Evolutionary conservation across 2,797 vertebrate genomes (phyloP).

Genomic region (Amblyopsis hoosieri): DNA sequence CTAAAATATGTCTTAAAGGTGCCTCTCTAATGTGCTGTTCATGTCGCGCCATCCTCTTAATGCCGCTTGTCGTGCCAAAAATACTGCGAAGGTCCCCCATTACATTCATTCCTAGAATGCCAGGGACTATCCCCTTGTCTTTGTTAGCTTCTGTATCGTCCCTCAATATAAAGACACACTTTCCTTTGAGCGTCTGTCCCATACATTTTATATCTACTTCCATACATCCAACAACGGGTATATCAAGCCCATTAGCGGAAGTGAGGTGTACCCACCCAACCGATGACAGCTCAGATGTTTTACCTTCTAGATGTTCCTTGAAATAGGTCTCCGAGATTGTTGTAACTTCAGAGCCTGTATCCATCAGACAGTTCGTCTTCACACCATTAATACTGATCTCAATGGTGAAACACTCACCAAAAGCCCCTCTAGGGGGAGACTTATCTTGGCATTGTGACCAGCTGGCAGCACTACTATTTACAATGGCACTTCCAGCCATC

Average conservation of each 20-base stretch:
- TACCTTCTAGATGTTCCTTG: not conserved
- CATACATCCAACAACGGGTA: not conserved
- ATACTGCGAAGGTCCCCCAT: too few species aligned
- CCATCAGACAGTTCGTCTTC: slow-evolving; percentile 16
- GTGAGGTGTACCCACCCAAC: slow-evolving; percentile 2
- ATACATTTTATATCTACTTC: slow-evolving; percentile 10
- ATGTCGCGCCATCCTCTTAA: too few species aligned
- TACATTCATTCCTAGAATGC: too few species aligned
- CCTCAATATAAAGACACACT: slow-evolving; percentile 11
- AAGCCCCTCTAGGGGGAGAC: not conserved
- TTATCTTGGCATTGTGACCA: not conserved
- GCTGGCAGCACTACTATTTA: not conserved
- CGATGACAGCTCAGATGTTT: not conserved
- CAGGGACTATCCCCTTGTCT: too few species aligned
- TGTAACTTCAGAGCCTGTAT: slow-evolving; percentile 28
- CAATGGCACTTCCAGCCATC: not conserved
- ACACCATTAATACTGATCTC: slow-evolving; percentile 10
- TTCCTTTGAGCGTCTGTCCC: slow-evolving; percentile 4
- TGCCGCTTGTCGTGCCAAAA: too few species aligned
- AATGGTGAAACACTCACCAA: slow-evolving; percentile 16
- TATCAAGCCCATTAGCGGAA: not conserved
- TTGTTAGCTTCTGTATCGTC: too few species aligned
- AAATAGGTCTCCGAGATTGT: slow-evolving; percentile 12
- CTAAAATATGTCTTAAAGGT: too few species aligned
- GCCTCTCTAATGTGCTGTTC: too few species aligned